Conservation (phyloP, 1,140 invertebrate genomes). For the Rhynchophorus ferrugineus region DNA sequence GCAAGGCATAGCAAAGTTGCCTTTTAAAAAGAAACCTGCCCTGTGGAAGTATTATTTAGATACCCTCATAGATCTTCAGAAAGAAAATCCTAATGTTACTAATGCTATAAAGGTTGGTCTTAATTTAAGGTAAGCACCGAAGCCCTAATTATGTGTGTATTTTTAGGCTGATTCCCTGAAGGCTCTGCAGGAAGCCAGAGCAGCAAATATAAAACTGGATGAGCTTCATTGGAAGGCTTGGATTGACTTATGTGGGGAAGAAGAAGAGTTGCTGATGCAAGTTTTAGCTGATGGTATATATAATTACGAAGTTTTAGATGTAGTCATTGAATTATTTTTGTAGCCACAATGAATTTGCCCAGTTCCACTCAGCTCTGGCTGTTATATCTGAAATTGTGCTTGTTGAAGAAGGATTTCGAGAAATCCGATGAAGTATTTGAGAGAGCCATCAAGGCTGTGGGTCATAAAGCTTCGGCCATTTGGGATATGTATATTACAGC, state of each 20-base stretch:
- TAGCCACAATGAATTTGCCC: conserved; percentile 14
- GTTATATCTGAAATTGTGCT: conserved; percentile 11
- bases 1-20: conserved; percentile 21
- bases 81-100: conserved; percentile 8
- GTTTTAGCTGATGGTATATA: conserved; percentile 20
- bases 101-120: conserved; percentile 11
- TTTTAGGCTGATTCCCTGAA: conserved; percentile 11
- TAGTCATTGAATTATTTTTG: conserved; percentile 10
- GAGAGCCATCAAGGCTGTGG: conserved; percentile 1
- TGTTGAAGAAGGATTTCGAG: conserved; percentile 14
- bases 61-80: conserved; percentile 18
- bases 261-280: conserved; percentile 14
- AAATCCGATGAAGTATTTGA: conserved; percentile 17
- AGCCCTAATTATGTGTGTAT: too few relatives aligned
- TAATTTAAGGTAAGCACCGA: too few relatives aligned
- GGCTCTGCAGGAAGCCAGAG: conserved; percentile 18
- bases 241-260: conserved; percentile 16
- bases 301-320: too few relatives aligned
- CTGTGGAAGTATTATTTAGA: conserved; percentile 24
- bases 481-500: conserved; percentile 1
- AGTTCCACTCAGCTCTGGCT: conserved; percentile 22
- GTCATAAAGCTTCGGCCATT: neutral
- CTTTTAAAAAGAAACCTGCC: conserved; percentile 11
- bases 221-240: conserved; percentile 23
- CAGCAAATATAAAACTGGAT: conserved; percentile 7